Percentiles rank a stretch among this genome's conserved stretches.
Evolutionary conservation across 1,140 invertebrate species (phyloP).

Genomic region (Drosophila parabipectinata): DNA sequence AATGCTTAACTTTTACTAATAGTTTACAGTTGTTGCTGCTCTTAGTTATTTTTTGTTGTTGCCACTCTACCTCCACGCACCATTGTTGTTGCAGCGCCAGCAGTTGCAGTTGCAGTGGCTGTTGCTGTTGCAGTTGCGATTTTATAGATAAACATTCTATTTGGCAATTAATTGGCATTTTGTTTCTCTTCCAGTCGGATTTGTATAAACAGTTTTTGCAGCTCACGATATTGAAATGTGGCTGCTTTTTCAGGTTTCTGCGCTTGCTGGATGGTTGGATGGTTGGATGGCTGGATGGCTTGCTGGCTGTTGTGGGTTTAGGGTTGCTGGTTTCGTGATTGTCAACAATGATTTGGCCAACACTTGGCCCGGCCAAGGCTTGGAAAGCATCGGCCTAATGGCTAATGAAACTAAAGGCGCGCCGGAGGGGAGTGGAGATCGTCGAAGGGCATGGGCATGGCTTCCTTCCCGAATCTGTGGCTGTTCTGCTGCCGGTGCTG

Average conservation of each 20-base stretch:
- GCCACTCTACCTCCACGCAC: conserved; percentile 23
- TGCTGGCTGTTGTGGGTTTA: conserved; percentile 12
- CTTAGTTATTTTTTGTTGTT: conserved; percentile 22
- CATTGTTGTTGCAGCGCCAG: conserved; percentile 16
- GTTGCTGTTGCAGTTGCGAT: conserved; percentile 47
- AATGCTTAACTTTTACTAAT: conserved; percentile 83
- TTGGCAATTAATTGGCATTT: conserved; percentile 82
- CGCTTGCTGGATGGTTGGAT: no score
- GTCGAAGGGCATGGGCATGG: conserved; percentile 43
- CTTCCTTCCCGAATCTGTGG: background rate
- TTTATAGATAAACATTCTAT: conserved; percentile 82
- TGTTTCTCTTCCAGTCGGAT: conserved; percentile 80
- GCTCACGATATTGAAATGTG: conserved; percentile 79
- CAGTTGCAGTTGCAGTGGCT: conserved; percentile 6
- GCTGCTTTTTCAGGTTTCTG: conserved; percentile 34
- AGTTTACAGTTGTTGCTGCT: conserved; percentile 52
- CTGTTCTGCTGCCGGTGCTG: no score
- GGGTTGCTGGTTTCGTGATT: conserved; percentile 64
- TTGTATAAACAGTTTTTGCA: conserved; percentile 71
- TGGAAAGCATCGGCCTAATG: conserved; percentile 46
- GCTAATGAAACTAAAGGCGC: conserved; percentile 75
- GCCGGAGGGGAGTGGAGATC: conserved; percentile 18
- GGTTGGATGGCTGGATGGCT: no score
- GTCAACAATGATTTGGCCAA: conserved; percentile 77
- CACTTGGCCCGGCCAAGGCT: conserved; percentile 37